Percentiles rank a stretch among this genome's conserved stretches.
Conservation (phyloP, 2,888 invertebrate species). For the Reticulitermes lucifugus region DNA sequence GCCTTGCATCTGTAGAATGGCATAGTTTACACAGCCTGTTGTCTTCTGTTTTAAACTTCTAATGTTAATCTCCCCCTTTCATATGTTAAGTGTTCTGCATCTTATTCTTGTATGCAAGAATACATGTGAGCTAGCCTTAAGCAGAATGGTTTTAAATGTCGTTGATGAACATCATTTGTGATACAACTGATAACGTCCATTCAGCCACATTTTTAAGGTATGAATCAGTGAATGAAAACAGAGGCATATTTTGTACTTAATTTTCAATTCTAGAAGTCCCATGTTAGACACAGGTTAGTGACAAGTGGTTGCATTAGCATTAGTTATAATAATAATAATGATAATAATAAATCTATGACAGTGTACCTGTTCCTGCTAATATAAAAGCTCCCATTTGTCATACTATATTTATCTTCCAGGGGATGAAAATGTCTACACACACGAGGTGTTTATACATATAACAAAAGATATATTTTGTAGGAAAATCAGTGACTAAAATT, state of each 20-base stretch:
- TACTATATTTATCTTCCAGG: background rate
- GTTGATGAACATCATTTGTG: no score
- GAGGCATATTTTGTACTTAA: background rate
- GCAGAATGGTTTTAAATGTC: background rate
- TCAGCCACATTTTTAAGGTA: background rate
- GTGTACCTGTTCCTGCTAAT: background rate
- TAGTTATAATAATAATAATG: background rate
- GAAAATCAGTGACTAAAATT: background rate
- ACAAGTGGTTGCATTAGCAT: background rate
- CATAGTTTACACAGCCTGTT: no score
- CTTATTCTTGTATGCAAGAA: background rate
- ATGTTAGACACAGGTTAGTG: background rate
- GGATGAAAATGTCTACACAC: background rate
- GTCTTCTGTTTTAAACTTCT: no score
- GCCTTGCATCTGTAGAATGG: no score
- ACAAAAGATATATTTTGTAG: constrained; percentile 9
- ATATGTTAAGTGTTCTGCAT: no score
- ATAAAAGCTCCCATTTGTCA: background rate
- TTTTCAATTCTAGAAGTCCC: background rate
- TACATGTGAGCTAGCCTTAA: background rate
- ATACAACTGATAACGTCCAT: no score
- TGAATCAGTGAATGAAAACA: background rate
- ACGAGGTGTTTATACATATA: background rate
- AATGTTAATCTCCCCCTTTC: no score
- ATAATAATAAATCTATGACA: background rate